Evolutionary conservation across 2,888 invertebrate species (phyloP), one percentile per base, ranked within the genome.

Genomic region (Papilio gigon): DNA sequence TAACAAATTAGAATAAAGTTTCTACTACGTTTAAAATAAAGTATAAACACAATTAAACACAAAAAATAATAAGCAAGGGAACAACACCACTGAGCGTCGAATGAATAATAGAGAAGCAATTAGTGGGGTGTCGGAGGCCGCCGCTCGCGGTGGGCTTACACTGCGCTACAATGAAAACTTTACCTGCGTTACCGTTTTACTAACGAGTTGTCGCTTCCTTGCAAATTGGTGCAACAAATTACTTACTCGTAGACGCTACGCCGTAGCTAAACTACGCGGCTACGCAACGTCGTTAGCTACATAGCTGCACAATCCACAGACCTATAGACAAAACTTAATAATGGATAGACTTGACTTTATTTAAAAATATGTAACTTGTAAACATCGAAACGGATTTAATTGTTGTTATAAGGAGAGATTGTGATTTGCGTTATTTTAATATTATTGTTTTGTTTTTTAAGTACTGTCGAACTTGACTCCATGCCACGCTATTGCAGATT

Each of bases 31-130:
- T 12, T 5, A 22, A 50, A 25, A 42, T 8, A 42, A 20, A 6
- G 17, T 17, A 6, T 17, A 42, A 42, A n/a, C n/a, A n/a, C n/a
- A 42, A 17, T 42, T 47, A 47, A 22, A 47, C 3, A 11, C 12
- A 30, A 27, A 56, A 27, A 50, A 50, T n/a, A 50, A 37, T 50
- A 64, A 50, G 25, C 40, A 56, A 40, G 14, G 12, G 25, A 53
- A 56, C 25, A 65, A 44, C 65, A 58, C 27, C 65, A 27, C 58
- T 58, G 14, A 56, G 25, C 27, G 40, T 20, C 44, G 33, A 25
- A 33, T 66, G 60, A 66, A 66, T 66, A 66, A 50, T 66, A 60
- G 40, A 66, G 59, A 35, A 56, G 60, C 60, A 66, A 66, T 66
- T 66, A 66, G 60, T 50, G 60, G 17, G 47, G 60, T 42, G 59